These are phyloP conservation scores for Trachelus stipa DNA, from an alignment of 2,888 invertebrate genomes.

Conservation along the genomic window DNA sequence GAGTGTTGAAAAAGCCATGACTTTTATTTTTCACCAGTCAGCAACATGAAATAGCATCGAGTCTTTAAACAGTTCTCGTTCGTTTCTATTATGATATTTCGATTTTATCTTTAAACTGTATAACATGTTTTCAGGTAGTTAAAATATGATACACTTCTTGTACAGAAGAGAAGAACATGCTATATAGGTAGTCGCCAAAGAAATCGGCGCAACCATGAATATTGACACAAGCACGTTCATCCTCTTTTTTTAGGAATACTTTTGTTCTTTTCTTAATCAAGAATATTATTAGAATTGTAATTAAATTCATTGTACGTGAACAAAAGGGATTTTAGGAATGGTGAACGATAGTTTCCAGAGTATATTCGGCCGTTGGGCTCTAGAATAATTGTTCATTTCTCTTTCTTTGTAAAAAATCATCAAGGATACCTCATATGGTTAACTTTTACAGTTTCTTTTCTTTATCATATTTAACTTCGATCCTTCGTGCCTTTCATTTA, in stretches of 20 bases:
- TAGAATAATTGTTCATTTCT: background rate
- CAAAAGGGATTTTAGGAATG: background rate
- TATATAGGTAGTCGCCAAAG: background rate
- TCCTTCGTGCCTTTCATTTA: background rate
- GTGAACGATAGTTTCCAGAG: background rate
- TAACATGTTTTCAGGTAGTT: slow-evolving; percentile 39
- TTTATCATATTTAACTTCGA: background rate
- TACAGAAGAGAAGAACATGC: background rate
- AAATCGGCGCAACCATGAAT: background rate
- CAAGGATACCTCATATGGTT: background rate
- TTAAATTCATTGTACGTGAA: background rate
- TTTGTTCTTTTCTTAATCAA: background rate
- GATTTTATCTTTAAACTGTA: slow-evolving; percentile 16
- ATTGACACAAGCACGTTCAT: background rate
- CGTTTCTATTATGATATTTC: slow-evolving; percentile 27
- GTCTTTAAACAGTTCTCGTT: slow-evolving; percentile 24
- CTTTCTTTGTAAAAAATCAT: background rate
- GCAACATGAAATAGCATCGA: background rate
- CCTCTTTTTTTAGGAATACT: background rate
- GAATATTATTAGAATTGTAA: background rate
- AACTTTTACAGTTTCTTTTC: background rate
- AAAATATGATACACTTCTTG: slow-evolving; percentile 46
- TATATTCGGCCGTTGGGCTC: background rate
- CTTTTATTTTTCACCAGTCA: slow-evolving; percentile 1
- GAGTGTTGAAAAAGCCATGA: background rate